phyloP scores from a whole-genome alignment of 2,113 vertebrate species.

The Hystrix brachyura region DNA sequence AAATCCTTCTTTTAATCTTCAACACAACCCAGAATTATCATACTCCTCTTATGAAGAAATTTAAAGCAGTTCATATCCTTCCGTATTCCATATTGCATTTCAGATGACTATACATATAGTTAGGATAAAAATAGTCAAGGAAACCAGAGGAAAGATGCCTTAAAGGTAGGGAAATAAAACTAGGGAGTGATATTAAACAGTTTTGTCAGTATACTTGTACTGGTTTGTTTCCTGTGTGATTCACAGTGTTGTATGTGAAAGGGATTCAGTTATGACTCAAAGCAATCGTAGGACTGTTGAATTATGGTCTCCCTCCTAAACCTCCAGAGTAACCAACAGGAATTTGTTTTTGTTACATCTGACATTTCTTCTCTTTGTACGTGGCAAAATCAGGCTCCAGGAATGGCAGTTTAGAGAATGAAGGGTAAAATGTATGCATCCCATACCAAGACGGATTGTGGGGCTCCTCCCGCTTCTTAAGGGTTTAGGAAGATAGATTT shows the following conservation, averaged over 20 bases:
- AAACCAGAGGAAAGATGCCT: not conserved
- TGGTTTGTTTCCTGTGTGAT: slow-evolving; percentile 6
- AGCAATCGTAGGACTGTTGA: not conserved
- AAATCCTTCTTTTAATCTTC: slow-evolving; percentile 10
- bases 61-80: not conserved
- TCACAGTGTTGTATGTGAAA: not conserved
- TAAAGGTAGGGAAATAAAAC: not conserved
- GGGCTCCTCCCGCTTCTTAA: not conserved
- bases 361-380: not conserved
- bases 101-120: not conserved
- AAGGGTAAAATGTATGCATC: not conserved
- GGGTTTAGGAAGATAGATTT: not conserved
- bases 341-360: slow-evolving; percentile 39
- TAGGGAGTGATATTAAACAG: not conserved
- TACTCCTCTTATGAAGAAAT: slow-evolving; percentile 7
- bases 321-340: not conserved
- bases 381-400: slow-evolving; percentile 22
- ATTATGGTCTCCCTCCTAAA: not conserved
- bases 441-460: not conserved
- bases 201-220: not conserved
- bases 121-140: not conserved
- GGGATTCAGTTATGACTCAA: not conserved
- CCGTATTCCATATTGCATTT: not conserved
- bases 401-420: not conserved
- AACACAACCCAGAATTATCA: not conserved